Conservation (phyloP, 2,113 vertebrate species). For the Ovibos moschatus region DNA sequence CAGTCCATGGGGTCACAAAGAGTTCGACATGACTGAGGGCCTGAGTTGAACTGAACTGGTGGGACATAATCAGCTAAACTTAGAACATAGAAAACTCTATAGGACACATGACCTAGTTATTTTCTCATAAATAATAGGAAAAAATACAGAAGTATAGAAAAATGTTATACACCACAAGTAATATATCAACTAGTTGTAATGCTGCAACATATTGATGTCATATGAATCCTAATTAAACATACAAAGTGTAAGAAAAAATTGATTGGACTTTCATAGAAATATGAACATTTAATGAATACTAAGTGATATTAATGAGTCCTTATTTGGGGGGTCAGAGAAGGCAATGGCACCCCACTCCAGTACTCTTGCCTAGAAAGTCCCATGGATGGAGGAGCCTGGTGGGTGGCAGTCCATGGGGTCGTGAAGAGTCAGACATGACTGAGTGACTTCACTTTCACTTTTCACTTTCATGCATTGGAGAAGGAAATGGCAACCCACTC, state of each 20-base stretch:
- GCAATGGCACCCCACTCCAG: too few species aligned
- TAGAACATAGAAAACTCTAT: not conserved
- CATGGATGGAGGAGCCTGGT: too few species aligned
- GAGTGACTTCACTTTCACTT: too few species aligned
- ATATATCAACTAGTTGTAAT: conserved; percentile 33
- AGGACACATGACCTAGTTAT: not conserved
- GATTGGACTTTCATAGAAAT: not conserved
- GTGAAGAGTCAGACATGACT: too few species aligned
- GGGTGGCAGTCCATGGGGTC: too few species aligned
- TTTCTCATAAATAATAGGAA: conserved; percentile 43
- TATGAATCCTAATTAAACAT: conserved; percentile 25
- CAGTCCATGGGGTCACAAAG: not conserved
- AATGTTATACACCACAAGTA: conserved; percentile 31
- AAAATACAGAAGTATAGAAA: not conserved
- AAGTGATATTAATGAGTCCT: not conserved
- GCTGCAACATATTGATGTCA: not conserved
- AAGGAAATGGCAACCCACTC: too few species aligned
- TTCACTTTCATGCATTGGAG: too few species aligned
- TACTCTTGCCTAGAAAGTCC: too few species aligned
- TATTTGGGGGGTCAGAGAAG: not conserved
- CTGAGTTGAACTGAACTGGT: not conserved
- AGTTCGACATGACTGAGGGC: not conserved
- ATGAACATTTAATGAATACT: not conserved
- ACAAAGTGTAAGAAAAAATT: not conserved
- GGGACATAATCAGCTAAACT: not conserved